A percentile compares a stretch with the other conserved stretches of the same genome.
Evolutionary conservation across 2,113 vertebrate species (phyloP).

Genomic region (Pollimyrus isidori): DNA sequence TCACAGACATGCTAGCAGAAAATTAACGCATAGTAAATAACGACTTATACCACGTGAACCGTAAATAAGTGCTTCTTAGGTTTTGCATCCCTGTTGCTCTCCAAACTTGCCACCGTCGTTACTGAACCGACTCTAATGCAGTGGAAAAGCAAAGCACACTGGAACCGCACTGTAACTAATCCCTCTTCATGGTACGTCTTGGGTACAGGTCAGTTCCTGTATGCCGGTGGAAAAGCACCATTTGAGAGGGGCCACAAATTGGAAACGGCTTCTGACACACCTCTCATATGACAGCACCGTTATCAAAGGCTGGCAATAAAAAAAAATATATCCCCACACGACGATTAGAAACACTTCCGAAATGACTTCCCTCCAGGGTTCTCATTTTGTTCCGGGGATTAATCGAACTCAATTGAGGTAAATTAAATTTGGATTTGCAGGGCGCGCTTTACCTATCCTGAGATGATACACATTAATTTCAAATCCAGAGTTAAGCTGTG

Average conservation of each 20-base stretch:
- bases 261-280: not conserved
- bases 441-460: not conserved
- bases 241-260: not conserved
- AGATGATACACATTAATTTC: not conserved
- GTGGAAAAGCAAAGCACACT: not conserved
- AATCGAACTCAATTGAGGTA: not conserved
- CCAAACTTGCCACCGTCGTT: not conserved
- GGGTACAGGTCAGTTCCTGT: not conserved
- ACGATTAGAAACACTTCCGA: not conserved
- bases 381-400: conserved; percentile 4
- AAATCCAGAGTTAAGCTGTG: not conserved
- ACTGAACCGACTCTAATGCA: not conserved
- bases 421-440: not conserved
- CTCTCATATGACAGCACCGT: not conserved
- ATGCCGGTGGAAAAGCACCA: not conserved
- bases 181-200: not conserved
- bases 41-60: not conserved
- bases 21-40: not conserved
- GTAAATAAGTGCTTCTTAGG: not conserved
- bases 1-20: not conserved
- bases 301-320: not conserved
- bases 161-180: not conserved
- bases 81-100: not conserved
- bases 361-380: not conserved
- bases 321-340: not conserved